These are phyloP conservation scores for Oryzias melastigma DNA, from an alignment of 2,113 vertebrate species.

Conservation along the genomic window DNA sequence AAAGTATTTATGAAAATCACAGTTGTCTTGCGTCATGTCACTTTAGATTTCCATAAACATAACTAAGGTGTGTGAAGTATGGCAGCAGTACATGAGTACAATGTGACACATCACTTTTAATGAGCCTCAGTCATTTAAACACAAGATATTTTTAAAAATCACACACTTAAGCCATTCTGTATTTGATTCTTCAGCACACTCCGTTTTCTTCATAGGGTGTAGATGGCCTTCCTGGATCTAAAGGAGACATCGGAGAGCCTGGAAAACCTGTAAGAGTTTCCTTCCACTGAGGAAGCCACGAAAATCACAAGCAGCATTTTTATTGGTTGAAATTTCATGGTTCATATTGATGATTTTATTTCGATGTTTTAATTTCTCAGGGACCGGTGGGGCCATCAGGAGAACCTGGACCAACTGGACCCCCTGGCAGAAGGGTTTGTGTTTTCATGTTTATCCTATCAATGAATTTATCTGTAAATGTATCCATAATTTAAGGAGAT, in stretches of 20 bases:
- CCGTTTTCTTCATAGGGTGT: constrained; percentile 79
- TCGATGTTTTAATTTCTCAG: constrained; percentile 60
- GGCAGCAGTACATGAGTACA: too few species aligned
- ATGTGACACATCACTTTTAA: too few species aligned
- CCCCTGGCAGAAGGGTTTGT: constrained; percentile 92
- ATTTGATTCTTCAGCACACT: background rate
- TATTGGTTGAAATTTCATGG: background rate
- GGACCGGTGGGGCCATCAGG: constrained; percentile 91
- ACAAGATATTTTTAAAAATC: too few species aligned
- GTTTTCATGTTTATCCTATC: constrained; percentile 10
- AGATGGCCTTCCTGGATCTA: constrained; percentile 88
- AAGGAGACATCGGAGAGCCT: constrained; percentile 91
- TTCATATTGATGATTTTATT: background rate
- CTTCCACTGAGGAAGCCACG: background rate
- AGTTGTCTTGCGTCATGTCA: too few species aligned
- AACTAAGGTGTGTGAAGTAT: too few species aligned
- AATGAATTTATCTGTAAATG: too few species aligned
- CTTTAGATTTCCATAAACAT: too few species aligned
- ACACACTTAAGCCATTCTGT: too few species aligned
- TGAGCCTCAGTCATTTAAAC: too few species aligned
- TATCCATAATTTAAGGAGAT: constrained; percentile 10
- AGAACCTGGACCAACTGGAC: constrained; percentile 89
- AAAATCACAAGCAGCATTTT: background rate
- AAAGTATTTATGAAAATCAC: too few species aligned
- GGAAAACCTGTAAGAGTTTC: constrained; percentile 86